phyloP scores from a whole-genome alignment of 1,140 invertebrate species.

The Bombus soroeensis region DNA sequence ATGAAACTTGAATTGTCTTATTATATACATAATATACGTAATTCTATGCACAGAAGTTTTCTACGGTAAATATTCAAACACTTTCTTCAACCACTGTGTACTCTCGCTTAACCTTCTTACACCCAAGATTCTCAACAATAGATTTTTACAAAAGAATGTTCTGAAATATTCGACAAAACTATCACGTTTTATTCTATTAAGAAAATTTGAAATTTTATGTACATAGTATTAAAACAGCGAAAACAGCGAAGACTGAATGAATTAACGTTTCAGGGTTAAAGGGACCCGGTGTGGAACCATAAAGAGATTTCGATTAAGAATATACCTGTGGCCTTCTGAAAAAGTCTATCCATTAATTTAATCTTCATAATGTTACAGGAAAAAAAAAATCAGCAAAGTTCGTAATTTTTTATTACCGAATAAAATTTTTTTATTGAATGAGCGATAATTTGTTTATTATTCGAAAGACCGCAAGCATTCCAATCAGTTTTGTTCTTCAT shows the following conservation, averaged over 20 bases:
- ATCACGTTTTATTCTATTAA: background rate
- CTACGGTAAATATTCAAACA: background rate
- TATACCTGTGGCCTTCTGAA: background rate
- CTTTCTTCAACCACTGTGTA: background rate
- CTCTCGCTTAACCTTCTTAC: background rate
- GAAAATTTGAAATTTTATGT: background rate
- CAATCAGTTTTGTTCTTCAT: background rate
- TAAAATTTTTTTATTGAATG: background rate
- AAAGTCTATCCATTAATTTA: background rate
- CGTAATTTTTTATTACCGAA: background rate
- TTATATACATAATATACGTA: no score
- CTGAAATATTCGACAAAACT: background rate
- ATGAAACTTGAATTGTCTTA: no score
- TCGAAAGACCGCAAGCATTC: conserved; percentile 7
- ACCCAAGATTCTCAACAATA: background rate
- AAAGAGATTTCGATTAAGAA: conserved; percentile 3
- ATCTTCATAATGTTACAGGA: background rate
- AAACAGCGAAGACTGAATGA: background rate
- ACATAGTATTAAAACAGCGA: background rate
- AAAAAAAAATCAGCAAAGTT: background rate
- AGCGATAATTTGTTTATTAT: background rate
- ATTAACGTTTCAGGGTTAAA: conserved; percentile 18
- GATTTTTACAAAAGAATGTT: background rate
- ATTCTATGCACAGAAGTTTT: no score
- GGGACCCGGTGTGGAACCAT: background rate